phyloP scores from a whole-genome alignment of 2,113 vertebrate genomes.

The Aix galericulata region DNA sequence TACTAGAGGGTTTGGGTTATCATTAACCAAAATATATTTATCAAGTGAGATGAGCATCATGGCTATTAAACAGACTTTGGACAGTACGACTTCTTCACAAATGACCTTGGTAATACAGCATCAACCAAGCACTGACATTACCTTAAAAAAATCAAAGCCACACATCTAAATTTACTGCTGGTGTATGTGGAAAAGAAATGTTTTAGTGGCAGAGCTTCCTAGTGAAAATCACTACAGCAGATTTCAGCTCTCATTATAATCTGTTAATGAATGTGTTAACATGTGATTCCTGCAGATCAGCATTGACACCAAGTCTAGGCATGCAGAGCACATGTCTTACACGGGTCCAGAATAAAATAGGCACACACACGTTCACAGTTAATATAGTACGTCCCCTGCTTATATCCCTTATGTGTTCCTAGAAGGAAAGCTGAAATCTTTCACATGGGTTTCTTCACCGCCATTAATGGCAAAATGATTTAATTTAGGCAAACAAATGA shows the following conservation, averaged over 20 bases:
- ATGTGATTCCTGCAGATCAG: neutral
- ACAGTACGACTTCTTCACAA: neutral
- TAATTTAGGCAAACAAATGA: neutral
- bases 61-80: neutral
- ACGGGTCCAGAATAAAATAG: neutral
- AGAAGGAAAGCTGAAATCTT: neutral
- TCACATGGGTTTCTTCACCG: neutral
- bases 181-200: neutral
- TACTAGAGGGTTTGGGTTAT: neutral
- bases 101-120: neutral
- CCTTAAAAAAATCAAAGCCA: neutral
- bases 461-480: neutral
- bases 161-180: neutral
- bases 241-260: conserved; percentile 39
- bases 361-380: neutral
- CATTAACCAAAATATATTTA: conserved; percentile 36
- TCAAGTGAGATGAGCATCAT: neutral
- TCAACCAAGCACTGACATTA: neutral
- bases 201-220: neutral
- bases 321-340: neutral
- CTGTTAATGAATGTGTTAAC: conserved; percentile 53
- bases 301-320: neutral
- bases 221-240: neutral
- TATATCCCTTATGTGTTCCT: neutral
- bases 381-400: neutral